These are phyloP conservation scores for Babyrousa celebensis DNA, from an alignment of 2,797 vertebrate genomes.

Conservation along the genomic window DNA sequence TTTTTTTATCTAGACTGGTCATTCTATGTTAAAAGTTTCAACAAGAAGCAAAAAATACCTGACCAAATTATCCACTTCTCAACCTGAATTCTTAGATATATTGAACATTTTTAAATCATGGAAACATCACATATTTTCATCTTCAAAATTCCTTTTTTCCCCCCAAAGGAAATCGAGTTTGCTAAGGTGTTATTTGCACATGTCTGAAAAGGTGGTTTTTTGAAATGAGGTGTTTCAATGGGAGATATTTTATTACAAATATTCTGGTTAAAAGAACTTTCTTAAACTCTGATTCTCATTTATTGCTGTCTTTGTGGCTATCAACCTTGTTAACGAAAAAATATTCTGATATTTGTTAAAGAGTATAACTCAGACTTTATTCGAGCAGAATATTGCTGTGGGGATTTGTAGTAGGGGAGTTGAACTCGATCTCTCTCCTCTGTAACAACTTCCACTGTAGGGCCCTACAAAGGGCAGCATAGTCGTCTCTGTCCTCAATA, in stretches of 20 bases:
- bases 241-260: neutral
- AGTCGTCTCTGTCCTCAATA: neutral
- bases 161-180: constrained; percentile 1
- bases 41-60: neutral
- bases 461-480: neutral
- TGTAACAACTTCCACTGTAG: no score
- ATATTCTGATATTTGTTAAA: neutral
- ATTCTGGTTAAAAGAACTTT: neutral
- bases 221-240: neutral
- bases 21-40: constrained; percentile 36
- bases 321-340: neutral
- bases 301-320: neutral
- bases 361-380: neutral
- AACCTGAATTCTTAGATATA: neutral
- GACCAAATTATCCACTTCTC: neutral
- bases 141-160: neutral
- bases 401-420: neutral
- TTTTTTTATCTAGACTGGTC: neutral
- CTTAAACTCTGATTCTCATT: neutral
- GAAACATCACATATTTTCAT: neutral
- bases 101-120: neutral
- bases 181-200: neutral
- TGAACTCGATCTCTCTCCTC: neutral
- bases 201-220: neutral
- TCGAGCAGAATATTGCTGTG: neutral